phyloP scores from a whole-genome alignment of 2,797 vertebrate species.

The Fringilla coelebs region DNA sequence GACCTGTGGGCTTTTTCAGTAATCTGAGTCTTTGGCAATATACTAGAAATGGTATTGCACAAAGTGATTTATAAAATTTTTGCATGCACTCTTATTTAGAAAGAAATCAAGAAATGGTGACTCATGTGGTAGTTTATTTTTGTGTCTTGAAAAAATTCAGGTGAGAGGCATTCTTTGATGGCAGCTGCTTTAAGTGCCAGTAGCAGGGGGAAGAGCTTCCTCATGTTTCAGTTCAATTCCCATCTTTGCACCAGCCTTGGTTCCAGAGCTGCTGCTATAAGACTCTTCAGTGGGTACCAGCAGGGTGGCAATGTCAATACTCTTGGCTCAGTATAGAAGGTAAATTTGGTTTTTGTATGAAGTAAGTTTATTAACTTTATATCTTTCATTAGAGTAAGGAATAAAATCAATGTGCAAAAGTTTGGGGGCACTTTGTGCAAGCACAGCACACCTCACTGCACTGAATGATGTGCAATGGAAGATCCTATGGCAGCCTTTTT shows the following conservation, averaged over 20 bases:
- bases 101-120: background rate
- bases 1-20: background rate
- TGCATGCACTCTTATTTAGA: background rate
- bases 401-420: background rate
- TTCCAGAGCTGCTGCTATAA: background rate
- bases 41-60: background rate
- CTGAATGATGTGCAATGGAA: background rate
- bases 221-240: background rate
- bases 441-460: background rate
- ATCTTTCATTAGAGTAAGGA: background rate
- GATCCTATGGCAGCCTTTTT: background rate
- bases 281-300: background rate
- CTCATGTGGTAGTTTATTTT: background rate
- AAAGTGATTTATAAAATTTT: background rate
- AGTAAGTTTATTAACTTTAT: background rate
- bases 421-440: background rate
- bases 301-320: background rate
- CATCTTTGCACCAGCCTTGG: background rate
- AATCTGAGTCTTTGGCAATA: background rate
- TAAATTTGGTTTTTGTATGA: background rate
- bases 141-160: background rate
- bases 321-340: background rate
- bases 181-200: background rate
- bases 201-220: background rate
- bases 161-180: background rate